Evolutionary conservation across 2,888 invertebrate species (phyloP), one percentile per base, ranked within the genome.

Genomic region (Dicyrtomina minuta): DNA sequence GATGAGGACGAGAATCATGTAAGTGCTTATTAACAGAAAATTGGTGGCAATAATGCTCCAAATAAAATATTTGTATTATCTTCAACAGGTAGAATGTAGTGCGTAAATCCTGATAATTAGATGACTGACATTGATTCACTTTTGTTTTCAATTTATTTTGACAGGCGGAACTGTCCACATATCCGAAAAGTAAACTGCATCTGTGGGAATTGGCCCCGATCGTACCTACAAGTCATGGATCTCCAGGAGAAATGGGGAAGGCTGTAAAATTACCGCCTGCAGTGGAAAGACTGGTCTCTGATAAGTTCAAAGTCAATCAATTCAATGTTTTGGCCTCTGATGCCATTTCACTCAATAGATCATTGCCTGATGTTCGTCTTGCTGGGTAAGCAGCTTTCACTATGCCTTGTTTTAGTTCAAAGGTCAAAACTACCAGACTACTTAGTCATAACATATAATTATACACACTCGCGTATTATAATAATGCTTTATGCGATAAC

Each of bases 301-400:
- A 96, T 80, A 92, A 93, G 82, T 99, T 99, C 83, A 94, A 96
- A 82, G 88, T 97, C 80, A 99, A 99, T 85, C 98, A 99, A 85
- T 99, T 99, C 85, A 99, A 99, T 84, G 85, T 99, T 78, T 85
- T 97, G 82, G 99, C 98, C 77, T 96, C 96, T 82, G 97, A 99
- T 83, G 91, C 93, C 89, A 96, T 99, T 80, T 94, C 96, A 73
- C 83, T 98, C 74, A 99, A 99, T 85, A 87, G 99, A 79, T 94
- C 95, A 8, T 86, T 99, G 68, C 89, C 92, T 27, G 99, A 99
- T 84, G 94, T 97, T 75, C 85, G 98, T 80, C 88, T 96, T 81
- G 90, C 91, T 75, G 92, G 92, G 92, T 96, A 84, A 88, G 89
- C n/a, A 26, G 10, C 26, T 70, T 68, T 3, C 33, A 13, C 17